These are phyloP conservation scores for Oryzias javanicus DNA, from an alignment of 2,113 vertebrate genomes.

Conservation along the genomic window DNA sequence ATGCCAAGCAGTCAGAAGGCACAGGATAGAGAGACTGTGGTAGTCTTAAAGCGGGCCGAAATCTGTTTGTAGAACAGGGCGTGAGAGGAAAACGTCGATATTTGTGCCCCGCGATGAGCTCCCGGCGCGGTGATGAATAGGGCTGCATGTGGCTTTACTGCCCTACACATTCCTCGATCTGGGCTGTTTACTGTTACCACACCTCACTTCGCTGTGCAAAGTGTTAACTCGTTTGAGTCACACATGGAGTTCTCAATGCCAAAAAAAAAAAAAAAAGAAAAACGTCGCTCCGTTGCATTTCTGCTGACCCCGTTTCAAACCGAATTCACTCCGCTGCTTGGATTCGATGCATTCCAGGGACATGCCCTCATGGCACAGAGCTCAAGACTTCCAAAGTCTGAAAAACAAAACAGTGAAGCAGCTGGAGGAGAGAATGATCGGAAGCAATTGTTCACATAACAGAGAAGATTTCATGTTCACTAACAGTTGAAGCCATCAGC, in stretches of 20 bases:
- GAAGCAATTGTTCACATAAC: slow-evolving; percentile 51
- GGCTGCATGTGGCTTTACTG: slow-evolving; percentile 51
- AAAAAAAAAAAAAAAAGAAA: slow-evolving; percentile 6
- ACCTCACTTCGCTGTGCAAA: slow-evolving; percentile 43
- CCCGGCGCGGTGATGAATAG: slow-evolving; percentile 64
- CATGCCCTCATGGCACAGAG: slow-evolving; percentile 56
- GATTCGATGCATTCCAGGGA: slow-evolving; percentile 47
- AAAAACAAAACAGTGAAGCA: slow-evolving; percentile 61
- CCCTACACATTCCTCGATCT: slow-evolving; percentile 54
- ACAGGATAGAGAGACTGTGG: slow-evolving; percentile 30
- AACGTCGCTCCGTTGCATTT: slow-evolving; percentile 41
- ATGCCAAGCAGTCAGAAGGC: slow-evolving; percentile 27
- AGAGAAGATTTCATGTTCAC: slow-evolving; percentile 52
- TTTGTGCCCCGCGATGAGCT: slow-evolving; percentile 41
- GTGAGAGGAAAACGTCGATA: slow-evolving; percentile 39
- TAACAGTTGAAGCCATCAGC: slow-evolving; percentile 66
- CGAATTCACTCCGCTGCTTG: slow-evolving; percentile 37
- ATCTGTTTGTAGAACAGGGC: slow-evolving; percentile 49
- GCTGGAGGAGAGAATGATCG: slow-evolving; percentile 59
- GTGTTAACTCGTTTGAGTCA: slow-evolving; percentile 36
- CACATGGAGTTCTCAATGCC: slow-evolving; percentile 49
- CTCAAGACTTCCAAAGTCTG: slow-evolving; percentile 51
- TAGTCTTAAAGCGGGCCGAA: slow-evolving; percentile 37
- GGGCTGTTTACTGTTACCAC: slow-evolving; percentile 63
- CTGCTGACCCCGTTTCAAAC: slow-evolving; percentile 47